Percentiles rank a stretch among this genome's conserved stretches.
phyloP scores from a whole-genome alignment of 1,140 invertebrate genomes.

The Glomeris maerens region DNA sequence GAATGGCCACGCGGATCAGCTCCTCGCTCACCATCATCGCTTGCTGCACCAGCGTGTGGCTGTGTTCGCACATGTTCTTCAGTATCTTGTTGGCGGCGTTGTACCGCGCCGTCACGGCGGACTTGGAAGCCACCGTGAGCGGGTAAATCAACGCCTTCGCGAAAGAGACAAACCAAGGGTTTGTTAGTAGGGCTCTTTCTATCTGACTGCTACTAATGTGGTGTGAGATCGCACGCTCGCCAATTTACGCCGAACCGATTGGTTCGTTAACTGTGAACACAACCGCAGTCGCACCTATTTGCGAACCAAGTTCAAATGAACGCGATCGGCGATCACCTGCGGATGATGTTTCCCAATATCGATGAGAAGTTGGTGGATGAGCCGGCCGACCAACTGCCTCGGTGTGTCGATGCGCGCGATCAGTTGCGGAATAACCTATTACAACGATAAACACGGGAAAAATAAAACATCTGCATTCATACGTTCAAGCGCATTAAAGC shows the following conservation, averaged over 20 bases:
- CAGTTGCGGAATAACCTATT: conserved; percentile 90
- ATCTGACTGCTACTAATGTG: too few species aligned
- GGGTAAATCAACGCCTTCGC: conserved; percentile 92
- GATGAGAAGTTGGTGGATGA: conserved; percentile 84
- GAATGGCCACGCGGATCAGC: conserved; percentile 90
- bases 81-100: conserved; percentile 89
- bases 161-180: conserved; percentile 34
- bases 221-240: too few species aligned
- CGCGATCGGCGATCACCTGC: conserved; percentile 30
- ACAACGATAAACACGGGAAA: conserved; percentile 11
- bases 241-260: too few species aligned
- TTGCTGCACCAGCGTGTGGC: conserved; percentile 76
- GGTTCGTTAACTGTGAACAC: too few species aligned
- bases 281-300: too few species aligned
- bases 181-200: background rate
- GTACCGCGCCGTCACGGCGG: conserved; percentile 62
- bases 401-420: conserved; percentile 95
- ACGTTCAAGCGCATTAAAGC: too few species aligned
- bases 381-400: conserved; percentile 62
- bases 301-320: too few species aligned
- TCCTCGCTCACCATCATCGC: conserved; percentile 89
- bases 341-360: conserved; percentile 71
- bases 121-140: conserved; percentile 92
- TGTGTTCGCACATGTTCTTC: conserved; percentile 89
- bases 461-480: conserved; percentile 8